These are phyloP conservation scores for Castor canadensis DNA, from an alignment of 2,113 vertebrate genomes.

Conservation along the genomic window DNA sequence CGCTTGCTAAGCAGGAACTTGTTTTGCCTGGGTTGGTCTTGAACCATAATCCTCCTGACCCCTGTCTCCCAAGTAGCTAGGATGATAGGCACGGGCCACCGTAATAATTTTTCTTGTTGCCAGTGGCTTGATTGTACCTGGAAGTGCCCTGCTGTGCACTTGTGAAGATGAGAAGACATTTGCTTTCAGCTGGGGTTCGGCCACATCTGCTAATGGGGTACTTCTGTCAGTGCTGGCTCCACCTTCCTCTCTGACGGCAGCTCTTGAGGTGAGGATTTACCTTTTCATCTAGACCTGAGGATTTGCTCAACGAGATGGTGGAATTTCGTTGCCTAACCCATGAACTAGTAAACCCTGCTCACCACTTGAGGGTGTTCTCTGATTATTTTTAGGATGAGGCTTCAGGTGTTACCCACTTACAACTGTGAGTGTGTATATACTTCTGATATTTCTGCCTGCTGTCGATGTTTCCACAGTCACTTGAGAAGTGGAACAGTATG, in stretches of 20 bases:
- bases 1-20: no score
- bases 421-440: not conserved
- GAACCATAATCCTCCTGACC: no score
- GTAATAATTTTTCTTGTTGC: no score
- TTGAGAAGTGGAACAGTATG: not conserved
- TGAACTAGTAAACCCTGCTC: not conserved
- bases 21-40: no score
- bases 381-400: not conserved
- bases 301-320: not conserved
- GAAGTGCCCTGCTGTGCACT: no score
- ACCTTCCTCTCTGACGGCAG: not conserved
- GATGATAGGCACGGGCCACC: no score
- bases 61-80: no score
- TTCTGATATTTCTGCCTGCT: not conserved
- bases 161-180: not conserved
- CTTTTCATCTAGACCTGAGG: not conserved
- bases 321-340: not conserved
- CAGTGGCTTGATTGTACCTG: not conserved
- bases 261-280: not conserved
- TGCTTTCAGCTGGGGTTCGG: not conserved
- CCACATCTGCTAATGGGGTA: accelerated
- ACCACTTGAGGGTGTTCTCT: not conserved
- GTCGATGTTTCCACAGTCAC: accelerated
- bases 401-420: not conserved
- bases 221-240: not conserved